Percentiles rank a stretch among this genome's conserved stretches.
Evolutionary conservation across 2,888 invertebrate species (phyloP).

Genomic region (Caenorhabditis zanzibari): DNA sequence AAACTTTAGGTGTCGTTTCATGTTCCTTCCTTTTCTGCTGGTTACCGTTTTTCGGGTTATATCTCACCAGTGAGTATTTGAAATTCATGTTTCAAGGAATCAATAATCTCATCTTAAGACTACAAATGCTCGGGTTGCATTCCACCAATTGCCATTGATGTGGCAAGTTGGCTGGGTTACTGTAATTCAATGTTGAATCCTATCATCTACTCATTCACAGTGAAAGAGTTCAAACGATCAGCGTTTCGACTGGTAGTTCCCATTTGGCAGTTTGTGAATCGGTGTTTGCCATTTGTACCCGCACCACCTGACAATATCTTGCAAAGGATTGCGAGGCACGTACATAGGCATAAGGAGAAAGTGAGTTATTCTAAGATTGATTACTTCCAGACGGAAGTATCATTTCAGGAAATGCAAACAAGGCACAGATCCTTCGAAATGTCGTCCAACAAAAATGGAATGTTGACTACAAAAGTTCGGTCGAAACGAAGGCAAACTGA

Average conservation of each 20-base stretch:
- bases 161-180: slow-evolving; percentile 83
- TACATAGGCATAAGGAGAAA: slow-evolving; percentile 63
- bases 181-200: slow-evolving; percentile 84
- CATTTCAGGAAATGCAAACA: slow-evolving; percentile 57
- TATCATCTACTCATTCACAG: slow-evolving; percentile 83
- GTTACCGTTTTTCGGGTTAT: slow-evolving; percentile 87
- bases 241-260: slow-evolving; percentile 79
- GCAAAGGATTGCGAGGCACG: slow-evolving; percentile 71
- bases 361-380: slow-evolving; percentile 3
- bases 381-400: not conserved
- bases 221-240: slow-evolving; percentile 83
- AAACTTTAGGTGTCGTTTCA: slow-evolving; percentile 87
- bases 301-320: slow-evolving; percentile 80
- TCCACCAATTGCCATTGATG: slow-evolving; percentile 81
- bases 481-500: slow-evolving; percentile 77
- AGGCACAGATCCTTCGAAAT: slow-evolving; percentile 72
- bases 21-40: slow-evolving; percentile 87
- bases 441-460: slow-evolving; percentile 73
- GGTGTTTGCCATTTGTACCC: slow-evolving; percentile 74
- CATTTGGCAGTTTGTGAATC: slow-evolving; percentile 76
- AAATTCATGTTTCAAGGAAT: not conserved
- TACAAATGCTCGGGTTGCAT: slow-evolving; percentile 81
- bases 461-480: slow-evolving; percentile 69
- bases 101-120: slow-evolving; percentile 71
- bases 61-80: slow-evolving; percentile 85